Conservation (phyloP, 2,888 invertebrate genomes). For the Latrodectus hesperus region DNA sequence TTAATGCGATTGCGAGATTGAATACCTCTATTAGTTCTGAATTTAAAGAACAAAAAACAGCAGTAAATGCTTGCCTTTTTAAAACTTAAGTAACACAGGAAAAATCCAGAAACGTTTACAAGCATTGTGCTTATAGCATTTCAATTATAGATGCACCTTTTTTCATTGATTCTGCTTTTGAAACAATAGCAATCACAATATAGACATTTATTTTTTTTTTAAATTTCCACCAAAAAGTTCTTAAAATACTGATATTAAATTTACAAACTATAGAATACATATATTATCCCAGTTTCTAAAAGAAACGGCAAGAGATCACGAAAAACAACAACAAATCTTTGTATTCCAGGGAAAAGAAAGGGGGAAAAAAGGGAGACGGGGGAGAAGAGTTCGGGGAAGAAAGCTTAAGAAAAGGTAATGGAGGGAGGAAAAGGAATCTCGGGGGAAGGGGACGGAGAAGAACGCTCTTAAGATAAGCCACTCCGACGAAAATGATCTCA, state of each 20-base stretch:
- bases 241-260: neutral
- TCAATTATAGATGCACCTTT: too few relatives aligned
- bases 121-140: too few relatives aligned
- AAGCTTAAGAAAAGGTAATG: conserved; percentile 9
- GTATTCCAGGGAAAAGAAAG: neutral
- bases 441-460: neutral
- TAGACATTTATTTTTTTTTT: too few relatives aligned
- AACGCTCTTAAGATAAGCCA: conserved; percentile 61
- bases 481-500: conserved; percentile 61
- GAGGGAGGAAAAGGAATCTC: conserved; percentile 6
- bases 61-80: too few relatives aligned
- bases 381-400: neutral
- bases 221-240: too few relatives aligned
- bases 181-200: too few relatives aligned
- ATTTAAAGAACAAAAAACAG: too few relatives aligned
- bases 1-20: too few relatives aligned
- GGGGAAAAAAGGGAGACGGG: conserved; percentile 2
- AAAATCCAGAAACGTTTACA: too few relatives aligned
- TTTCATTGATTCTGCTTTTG: too few relatives aligned
- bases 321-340: neutral
- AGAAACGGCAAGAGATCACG: neutral
- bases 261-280: neutral
- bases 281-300: neutral
- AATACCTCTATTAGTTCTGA: too few relatives aligned
- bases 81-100: too few relatives aligned